Conservation (phyloP, 1,140 invertebrate species). For the Arctopsyche grandis region DNA sequence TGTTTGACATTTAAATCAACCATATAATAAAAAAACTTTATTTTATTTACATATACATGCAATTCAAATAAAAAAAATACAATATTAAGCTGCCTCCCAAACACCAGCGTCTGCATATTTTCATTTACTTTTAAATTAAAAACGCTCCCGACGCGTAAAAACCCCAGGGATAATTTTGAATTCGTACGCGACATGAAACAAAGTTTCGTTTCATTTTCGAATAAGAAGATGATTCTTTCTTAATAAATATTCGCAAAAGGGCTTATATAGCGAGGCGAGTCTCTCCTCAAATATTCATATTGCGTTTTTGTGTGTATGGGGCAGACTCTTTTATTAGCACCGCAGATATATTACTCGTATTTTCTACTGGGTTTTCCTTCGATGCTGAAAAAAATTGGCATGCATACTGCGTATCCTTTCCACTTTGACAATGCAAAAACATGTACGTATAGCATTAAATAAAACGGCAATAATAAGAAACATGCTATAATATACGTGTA, state of each 20-base stretch:
- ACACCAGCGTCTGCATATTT: too few species aligned
- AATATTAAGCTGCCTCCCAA: too few species aligned
- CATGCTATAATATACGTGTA: neutral
- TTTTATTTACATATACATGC: too few species aligned
- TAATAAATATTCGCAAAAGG: neutral
- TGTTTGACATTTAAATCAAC: too few species aligned
- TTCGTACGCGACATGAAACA: neutral
- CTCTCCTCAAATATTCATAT: constrained; percentile 29
- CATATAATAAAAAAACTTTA: too few species aligned
- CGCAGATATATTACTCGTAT: constrained; percentile 4
- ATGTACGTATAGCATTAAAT: neutral
- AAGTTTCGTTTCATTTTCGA: constrained; percentile 18
- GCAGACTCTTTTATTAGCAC: constrained; percentile 17
- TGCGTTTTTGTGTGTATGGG: neutral
- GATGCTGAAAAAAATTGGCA: neutral
- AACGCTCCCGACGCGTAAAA: neutral
- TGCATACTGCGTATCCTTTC: neutral
- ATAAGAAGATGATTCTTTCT: neutral
- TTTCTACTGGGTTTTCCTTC: neutral
- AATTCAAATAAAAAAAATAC: too few species aligned
- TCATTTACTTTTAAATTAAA: neutral
- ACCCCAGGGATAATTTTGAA: constrained; percentile 9
- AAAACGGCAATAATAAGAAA: neutral
- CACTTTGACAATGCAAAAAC: constrained; percentile 7
- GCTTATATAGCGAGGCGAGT: constrained; percentile 19